Evolutionary conservation across 2,888 invertebrate species (phyloP).

Genomic region (Mesochorus sp.): DNA sequence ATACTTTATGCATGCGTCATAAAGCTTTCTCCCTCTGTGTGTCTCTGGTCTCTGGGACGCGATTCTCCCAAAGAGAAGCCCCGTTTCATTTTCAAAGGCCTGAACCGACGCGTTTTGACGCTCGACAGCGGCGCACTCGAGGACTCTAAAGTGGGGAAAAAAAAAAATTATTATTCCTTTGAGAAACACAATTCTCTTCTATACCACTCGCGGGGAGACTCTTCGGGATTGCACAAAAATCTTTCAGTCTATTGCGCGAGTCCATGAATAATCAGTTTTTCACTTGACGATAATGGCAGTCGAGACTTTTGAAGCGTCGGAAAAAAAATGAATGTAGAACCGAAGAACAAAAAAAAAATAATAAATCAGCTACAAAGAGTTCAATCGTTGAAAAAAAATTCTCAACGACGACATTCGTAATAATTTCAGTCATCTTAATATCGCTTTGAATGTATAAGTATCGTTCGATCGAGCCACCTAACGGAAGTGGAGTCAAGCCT

Average conservation of each 20-base stretch:
- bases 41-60: too few species aligned
- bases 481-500: conserved; percentile 1
- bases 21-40: conserved; percentile 62
- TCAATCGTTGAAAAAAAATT: background rate
- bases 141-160: conserved; percentile 33
- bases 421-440: background rate
- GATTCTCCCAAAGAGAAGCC: conserved; percentile 15
- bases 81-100: conserved; percentile 43
- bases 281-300: conserved; percentile 29
- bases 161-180: conserved; percentile 56
- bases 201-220: background rate
- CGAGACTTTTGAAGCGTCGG: conserved; percentile 27
- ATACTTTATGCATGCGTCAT: conserved; percentile 71
- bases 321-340: conserved; percentile 41
- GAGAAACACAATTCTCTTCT: conserved; percentile 33
- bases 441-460: background rate
- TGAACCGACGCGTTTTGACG: conserved; percentile 36
- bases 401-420: too few species aligned
- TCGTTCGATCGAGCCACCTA: background rate
- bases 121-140: conserved; percentile 44
- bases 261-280: conserved; percentile 51
- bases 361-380: background rate
- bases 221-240: conserved; percentile 33
- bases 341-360: conserved; percentile 3
- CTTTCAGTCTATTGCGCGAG: conserved; percentile 20